Base-by-base conservation (phyloP, 2,888 invertebrate genomes). In the Harmothoe impar region DNA sequence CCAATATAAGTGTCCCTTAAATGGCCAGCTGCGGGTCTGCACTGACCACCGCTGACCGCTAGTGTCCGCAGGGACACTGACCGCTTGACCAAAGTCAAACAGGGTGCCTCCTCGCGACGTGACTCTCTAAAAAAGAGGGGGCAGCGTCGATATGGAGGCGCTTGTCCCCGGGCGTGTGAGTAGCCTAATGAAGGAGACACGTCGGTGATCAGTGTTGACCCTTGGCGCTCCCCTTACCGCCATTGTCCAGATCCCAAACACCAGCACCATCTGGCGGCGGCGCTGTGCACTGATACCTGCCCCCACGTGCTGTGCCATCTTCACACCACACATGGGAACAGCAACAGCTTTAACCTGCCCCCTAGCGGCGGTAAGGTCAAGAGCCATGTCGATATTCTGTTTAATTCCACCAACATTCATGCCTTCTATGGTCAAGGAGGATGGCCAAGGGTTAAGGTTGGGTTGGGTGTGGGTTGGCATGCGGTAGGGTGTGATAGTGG, bases 201-300 rank as follows among this genome's bases (percentile, higher is more conserved):
- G 62, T n/a, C 62, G 62, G 62, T 62, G 77, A 77, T 77, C 77
- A 77, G 81, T 81, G 81, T 81, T 81, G 81, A 81, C 81, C 81
- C 35, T 33, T 17, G 43, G 35, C 43, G 81, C 43, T 81, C 81
- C 35, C 15, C 81, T 81, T 72, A 43, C 43, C 33, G 43, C 35
- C 81, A 81, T 43, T 81, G 77, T 81, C 35, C 12, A 43, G 35
- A 81, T 35, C 81, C 43, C 81, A 81, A 81, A 81, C 81, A 81
- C 20, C 25, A 25, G 5, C 31, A 25, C 81, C 81, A 81, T 81
- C 81, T 81, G 81, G 81, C 81, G 81, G 20, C 81, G 20, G 10
- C 81, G 17, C 35, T 17, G 77, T 62, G 62, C 62, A 15, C 77
- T 25, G 25, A 33, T 81, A 81, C 81, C 81, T 81, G 81, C 81